A percentile compares a stretch with the other conserved stretches of the same genome.
These are phyloP conservation scores for Laspeyria flexula DNA, from an alignment of 2,888 invertebrate genomes.

Conservation along the genomic window DNA sequence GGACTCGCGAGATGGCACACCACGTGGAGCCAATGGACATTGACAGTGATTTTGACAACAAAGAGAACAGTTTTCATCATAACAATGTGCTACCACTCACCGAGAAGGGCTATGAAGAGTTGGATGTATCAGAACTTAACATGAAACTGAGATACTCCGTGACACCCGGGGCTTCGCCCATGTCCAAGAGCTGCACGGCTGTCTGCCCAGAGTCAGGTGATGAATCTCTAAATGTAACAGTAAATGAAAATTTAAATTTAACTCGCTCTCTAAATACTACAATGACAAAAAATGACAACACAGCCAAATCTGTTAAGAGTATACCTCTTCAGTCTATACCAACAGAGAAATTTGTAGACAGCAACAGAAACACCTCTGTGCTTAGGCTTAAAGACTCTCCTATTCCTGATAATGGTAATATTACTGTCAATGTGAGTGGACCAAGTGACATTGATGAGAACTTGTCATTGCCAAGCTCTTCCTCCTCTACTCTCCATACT, in stretches of 20 bases:
- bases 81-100: conserved; percentile 72
- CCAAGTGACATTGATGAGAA: conserved; percentile 66
- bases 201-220: conserved; percentile 54
- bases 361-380: conserved; percentile 52
- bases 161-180: conserved; percentile 74
- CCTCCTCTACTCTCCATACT: conserved; percentile 66
- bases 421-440: conserved; percentile 57
- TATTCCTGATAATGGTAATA: conserved; percentile 46
- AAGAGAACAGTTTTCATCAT: conserved; percentile 73
- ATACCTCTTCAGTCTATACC: conserved; percentile 66
- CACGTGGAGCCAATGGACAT: conserved; percentile 76
- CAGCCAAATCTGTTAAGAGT: conserved; percentile 59
- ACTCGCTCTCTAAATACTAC: conserved; percentile 70
- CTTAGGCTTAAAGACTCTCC: conserved; percentile 54
- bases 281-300: conserved; percentile 58
- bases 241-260: conserved; percentile 59
- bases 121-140: conserved; percentile 77
- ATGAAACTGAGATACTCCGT: conserved; percentile 78
- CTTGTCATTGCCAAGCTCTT: conserved; percentile 66
- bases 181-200: conserved; percentile 74
- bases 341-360: conserved; percentile 55
- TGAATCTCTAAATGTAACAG: conserved; percentile 49
- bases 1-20: conserved; percentile 66
- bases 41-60: conserved; percentile 77
- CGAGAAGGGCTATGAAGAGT: conserved; percentile 77